A percentile compares a stretch with the other conserved stretches of the same genome.
phyloP scores from a whole-genome alignment of 2,797 vertebrate species.

The Cirrhinus mrigala region DNA sequence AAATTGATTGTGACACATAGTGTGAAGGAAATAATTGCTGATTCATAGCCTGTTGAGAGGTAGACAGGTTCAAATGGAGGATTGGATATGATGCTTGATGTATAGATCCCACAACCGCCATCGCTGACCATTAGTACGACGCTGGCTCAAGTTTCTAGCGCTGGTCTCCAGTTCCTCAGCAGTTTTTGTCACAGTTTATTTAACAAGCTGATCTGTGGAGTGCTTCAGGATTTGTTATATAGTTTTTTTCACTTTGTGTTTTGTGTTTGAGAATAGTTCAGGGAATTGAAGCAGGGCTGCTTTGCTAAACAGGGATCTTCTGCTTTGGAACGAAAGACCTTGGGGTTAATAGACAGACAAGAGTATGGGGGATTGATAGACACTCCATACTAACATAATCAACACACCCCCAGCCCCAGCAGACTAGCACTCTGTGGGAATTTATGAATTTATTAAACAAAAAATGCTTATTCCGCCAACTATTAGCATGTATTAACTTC shows the following conservation, averaged over 20 bases:
- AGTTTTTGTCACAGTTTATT: slow-evolving; percentile 61
- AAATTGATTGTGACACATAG: slow-evolving; percentile 93
- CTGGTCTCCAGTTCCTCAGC: slow-evolving; percentile 55
- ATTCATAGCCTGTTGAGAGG: slow-evolving; percentile 82
- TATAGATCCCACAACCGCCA: slow-evolving; percentile 49
- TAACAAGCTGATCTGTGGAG: background rate
- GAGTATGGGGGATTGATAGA: slow-evolving; percentile 86
- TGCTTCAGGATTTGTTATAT: background rate
- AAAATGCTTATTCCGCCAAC: slow-evolving; percentile 20
- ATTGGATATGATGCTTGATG: slow-evolving; percentile 58
- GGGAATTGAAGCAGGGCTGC: slow-evolving; percentile 3
- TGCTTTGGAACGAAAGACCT: slow-evolving; percentile 78
- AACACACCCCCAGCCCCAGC: slow-evolving; percentile 71
- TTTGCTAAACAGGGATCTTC: slow-evolving; percentile 55
- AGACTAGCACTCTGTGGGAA: slow-evolving; percentile 66
- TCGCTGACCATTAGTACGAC: background rate
- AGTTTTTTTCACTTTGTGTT: background rate
- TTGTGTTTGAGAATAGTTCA: background rate
- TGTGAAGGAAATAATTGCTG: slow-evolving; percentile 90
- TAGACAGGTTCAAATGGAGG: slow-evolving; percentile 69
- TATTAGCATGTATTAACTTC: slow-evolving; percentile 22
- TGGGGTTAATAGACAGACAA: slow-evolving; percentile 82
- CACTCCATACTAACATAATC: slow-evolving; percentile 68
- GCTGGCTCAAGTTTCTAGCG: background rate
- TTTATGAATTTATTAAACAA: slow-evolving; percentile 26